These are phyloP conservation scores for Irena cyanogastra DNA, from an alignment of 2,113 vertebrate species.

Conservation along the genomic window DNA sequence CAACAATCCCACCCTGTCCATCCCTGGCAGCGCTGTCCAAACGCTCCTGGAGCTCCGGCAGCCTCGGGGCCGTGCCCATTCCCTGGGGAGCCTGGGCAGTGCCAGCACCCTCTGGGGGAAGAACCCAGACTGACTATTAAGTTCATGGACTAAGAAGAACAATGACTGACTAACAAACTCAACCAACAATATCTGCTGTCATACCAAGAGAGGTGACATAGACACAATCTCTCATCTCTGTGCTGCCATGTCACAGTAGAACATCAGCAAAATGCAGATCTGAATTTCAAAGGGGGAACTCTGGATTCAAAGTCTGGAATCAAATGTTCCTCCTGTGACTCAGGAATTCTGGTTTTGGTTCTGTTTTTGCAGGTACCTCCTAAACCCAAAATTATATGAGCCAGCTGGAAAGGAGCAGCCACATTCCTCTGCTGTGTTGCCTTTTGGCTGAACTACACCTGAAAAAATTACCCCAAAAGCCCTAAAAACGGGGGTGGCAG, in stretches of 20 bases:
- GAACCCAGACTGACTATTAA: neutral
- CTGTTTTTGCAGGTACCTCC: neutral
- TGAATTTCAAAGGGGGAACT: neutral
- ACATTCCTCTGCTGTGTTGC: neutral
- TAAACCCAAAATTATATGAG: neutral
- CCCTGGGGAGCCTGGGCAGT: neutral
- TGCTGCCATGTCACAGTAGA: rapidly evolving
- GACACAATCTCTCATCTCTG: neutral
- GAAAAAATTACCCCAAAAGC: neutral
- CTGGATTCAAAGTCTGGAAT: neutral
- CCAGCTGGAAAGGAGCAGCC: neutral
- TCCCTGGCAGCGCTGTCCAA: neutral
- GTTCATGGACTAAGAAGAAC: neutral
- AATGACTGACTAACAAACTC: neutral
- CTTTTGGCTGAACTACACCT: neutral
- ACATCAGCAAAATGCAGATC: neutral
- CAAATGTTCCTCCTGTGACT: neutral
- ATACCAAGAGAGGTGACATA: neutral
- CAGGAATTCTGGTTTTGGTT: neutral
- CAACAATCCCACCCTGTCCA: rapidly evolving
- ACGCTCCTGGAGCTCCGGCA: neutral
- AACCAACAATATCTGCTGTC: neutral
- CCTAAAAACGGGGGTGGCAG: neutral
- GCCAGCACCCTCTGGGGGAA: neutral
- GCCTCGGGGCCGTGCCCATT: neutral